Evolutionary conservation across 2,888 invertebrate genomes (phyloP).

Genomic region (Melipona beecheii): DNA sequence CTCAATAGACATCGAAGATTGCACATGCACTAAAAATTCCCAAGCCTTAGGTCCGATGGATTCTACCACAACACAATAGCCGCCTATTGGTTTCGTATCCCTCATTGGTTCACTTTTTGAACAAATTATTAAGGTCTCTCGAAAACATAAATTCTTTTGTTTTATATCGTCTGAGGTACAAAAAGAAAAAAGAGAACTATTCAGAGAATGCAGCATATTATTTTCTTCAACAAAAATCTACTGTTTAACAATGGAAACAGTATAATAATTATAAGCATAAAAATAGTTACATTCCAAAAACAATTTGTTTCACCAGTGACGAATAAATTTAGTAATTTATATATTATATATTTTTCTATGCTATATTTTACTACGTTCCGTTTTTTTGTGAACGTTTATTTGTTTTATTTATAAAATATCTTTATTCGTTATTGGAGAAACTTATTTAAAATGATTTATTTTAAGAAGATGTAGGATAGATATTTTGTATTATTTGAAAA

Average conservation of each 20-base stretch:
- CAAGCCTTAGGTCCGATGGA: constrained; percentile 84
- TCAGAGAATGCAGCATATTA: constrained; percentile 1
- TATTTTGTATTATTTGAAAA: constrained; percentile 6
- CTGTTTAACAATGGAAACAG: not conserved
- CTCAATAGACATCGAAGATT: constrained; percentile 86
- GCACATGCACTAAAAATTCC: constrained; percentile 87
- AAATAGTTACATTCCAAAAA: constrained; percentile 44
- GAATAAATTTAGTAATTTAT: constrained; percentile 30
- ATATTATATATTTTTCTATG: constrained; percentile 52
- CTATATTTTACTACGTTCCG: constrained; percentile 26
- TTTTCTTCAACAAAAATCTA: constrained; percentile 12
- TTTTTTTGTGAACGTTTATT: constrained; percentile 22
- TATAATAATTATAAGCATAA: not conserved
- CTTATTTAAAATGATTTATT: not conserved
- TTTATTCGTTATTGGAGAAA: constrained; percentile 49
- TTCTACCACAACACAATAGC: constrained; percentile 81
- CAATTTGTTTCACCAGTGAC: constrained; percentile 29
- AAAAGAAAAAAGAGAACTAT: not conserved
- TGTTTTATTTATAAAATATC: constrained; percentile 37
- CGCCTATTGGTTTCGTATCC: constrained; percentile 68
- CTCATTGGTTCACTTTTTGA: constrained; percentile 61
- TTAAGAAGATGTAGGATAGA: not conserved
- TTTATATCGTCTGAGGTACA: constrained; percentile 64
- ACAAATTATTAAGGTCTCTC: constrained; percentile 72
- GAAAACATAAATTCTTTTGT: constrained; percentile 71